Percentiles rank a stretch among this genome's conserved stretches.
phyloP scores from a whole-genome alignment of 2,113 vertebrate genomes.

The Marmota monax region DNA sequence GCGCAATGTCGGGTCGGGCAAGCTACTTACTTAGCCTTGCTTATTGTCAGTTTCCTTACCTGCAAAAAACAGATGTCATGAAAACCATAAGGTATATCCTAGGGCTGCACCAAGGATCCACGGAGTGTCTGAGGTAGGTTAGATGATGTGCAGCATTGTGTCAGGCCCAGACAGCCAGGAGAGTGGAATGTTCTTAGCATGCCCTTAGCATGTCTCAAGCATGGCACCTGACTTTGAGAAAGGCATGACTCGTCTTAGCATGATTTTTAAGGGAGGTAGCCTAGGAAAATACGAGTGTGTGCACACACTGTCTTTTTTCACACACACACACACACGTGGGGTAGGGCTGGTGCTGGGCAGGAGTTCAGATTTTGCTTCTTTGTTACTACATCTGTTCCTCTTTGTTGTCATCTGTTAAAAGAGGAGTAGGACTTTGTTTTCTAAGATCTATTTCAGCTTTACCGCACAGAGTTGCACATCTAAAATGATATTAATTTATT shows the following conservation, averaged over 20 bases:
- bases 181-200: too few species aligned
- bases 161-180: not conserved
- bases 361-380: too few species aligned
- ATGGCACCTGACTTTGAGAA: not conserved
- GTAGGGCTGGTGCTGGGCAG: too few species aligned
- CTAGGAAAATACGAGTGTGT: fast-evolving
- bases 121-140: too few species aligned
- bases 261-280: not conserved
- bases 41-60: not conserved
- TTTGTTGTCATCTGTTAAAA: not conserved
- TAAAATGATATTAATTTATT: not conserved
- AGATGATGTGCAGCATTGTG: not conserved
- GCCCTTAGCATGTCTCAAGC: not conserved
- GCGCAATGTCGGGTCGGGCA: too few species aligned
- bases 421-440: not conserved
- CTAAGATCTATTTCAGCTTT: not conserved
- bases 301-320: fast-evolving
- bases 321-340: not conserved
- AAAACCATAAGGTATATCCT: fast-evolving
- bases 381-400: not conserved
- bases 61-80: not conserved
- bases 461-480: not conserved
- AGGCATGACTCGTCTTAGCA: not conserved
- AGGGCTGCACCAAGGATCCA: not conserved
- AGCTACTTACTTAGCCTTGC: not conserved